Base-by-base conservation (phyloP, 1,140 invertebrate genomes). In the Leptinotarsa texana region DNA sequence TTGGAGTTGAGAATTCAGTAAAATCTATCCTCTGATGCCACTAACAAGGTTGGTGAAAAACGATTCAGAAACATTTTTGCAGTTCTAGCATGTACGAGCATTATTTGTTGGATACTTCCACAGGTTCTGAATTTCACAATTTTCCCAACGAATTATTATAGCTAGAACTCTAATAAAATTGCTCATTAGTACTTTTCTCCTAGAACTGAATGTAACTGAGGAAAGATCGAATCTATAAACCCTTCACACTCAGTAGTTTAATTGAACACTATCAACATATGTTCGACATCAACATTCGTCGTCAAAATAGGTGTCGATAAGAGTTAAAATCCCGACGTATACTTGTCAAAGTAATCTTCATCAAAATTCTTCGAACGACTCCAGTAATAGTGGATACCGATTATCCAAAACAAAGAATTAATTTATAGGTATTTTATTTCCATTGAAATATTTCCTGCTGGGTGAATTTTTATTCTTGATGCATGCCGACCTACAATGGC, bases 401-500 rank as follows among this genome's bases (percentile, higher is more conserved):
- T 15, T 65, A 65, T 24, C 63, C 63, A 33, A 65, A 65, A 65
- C 63, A 65, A 65, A 33, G 63, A 22, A 65, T 65, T 65, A 65
- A 65, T 65, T 65, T 65, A 65, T 65, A 57, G 15, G 51, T 65
- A 13, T 65, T 65, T 65, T 27, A 24, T 24, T 65, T 65, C 27
- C 63, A 65, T 65, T 65, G 13, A 65, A 22, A 65, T 65, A 65
- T 65, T 33, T 65, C 63, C 63, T 65, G 63, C 63, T 65, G 63
- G 21, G 21, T 65, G 13, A 22, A 65, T 65, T 65, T 33, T 21
- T 65, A 65, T 65, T 22, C 21, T 65, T 15, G 63, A 65, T 65
- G 21, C 63, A 65, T 22, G 63, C 63, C 63, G 63, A 65, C 63
- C 63, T 65, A 65, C 63, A 65, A 65, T 65, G 63, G 63, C 63